phyloP scores from a whole-genome alignment of 2,888 invertebrate species.

The Baccha elongata region DNA sequence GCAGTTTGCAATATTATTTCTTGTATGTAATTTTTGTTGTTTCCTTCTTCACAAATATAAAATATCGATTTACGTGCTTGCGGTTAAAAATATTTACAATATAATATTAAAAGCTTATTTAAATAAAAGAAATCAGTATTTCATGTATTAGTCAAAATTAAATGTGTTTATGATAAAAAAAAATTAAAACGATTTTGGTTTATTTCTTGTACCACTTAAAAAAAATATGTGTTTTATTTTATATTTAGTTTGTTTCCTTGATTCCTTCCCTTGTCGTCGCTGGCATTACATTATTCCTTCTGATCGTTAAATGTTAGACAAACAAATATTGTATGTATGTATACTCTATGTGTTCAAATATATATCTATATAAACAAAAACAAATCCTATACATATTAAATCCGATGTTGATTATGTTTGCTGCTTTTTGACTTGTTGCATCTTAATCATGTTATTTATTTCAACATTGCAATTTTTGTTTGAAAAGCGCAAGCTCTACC shows the following conservation, averaged over 20 bases:
- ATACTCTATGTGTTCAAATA: conserved; percentile 63
- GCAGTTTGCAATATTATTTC: conserved; percentile 13
- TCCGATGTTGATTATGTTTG: conserved; percentile 28
- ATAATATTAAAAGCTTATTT: conserved; percentile 16
- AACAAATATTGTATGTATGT: conserved; percentile 17
- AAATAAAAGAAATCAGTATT: conserved; percentile 66
- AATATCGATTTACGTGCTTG: not conserved
- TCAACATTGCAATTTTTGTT: too few species aligned
- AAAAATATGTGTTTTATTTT: conserved; percentile 71
- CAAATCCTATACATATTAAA: conserved; percentile 29
- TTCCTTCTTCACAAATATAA: conserved; percentile 10
- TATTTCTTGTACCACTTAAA: conserved; percentile 49
- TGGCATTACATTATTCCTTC: conserved; percentile 49
- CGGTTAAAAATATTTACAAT: not conserved
- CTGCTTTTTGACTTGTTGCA: conserved; percentile 30
- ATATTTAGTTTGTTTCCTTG: conserved; percentile 1
- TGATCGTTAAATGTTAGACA: conserved; percentile 57
- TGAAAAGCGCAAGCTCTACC: too few species aligned
- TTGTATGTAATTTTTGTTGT: conserved; percentile 22
- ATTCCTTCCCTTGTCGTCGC: conserved; percentile 1
- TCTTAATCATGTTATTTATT: too few species aligned
- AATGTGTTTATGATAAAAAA: conserved; percentile 44
- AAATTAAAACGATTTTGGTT: conserved; percentile 51
- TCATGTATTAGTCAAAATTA: conserved; percentile 65
- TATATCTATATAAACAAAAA: conserved; percentile 35